These are phyloP conservation scores for Paguma larvata DNA, from an alignment of 2,797 vertebrate species.

Conservation along the genomic window DNA sequence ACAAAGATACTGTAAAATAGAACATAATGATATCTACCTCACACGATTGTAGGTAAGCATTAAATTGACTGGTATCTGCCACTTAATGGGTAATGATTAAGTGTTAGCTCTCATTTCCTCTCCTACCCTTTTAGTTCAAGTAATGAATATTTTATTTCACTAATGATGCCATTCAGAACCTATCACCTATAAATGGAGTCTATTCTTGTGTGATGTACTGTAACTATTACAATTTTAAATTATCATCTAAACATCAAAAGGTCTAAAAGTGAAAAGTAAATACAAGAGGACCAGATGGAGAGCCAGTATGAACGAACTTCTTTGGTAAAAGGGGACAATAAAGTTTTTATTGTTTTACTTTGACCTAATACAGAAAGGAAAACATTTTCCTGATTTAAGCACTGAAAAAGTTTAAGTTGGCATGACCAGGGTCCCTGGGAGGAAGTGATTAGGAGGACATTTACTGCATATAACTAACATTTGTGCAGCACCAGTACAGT, in stretches of 20 bases:
- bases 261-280: not conserved
- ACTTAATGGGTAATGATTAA: conserved; percentile 23
- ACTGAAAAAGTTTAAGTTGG: conserved; percentile 23
- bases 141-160: conserved; percentile 19
- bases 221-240: conserved; percentile 26
- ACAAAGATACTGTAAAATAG: not conserved
- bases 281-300: not conserved
- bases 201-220: not conserved
- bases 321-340: not conserved
- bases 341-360: conserved; percentile 36
- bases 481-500: not conserved
- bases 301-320: conserved; percentile 39
- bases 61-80: not conserved
- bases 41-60: not conserved
- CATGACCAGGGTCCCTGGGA: not conserved
- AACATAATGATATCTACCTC: not conserved
- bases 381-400: conserved; percentile 35
- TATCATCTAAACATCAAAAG: conserved; percentile 37
- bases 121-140: not conserved
- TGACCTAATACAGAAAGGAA: conserved; percentile 46
- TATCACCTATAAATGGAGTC: not conserved
- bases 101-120: not conserved
- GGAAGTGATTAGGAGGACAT: not conserved
- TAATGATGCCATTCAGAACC: not conserved
- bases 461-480: not conserved